Conservation (phyloP, 2,113 vertebrate species). For the Callipepla californica region DNA sequence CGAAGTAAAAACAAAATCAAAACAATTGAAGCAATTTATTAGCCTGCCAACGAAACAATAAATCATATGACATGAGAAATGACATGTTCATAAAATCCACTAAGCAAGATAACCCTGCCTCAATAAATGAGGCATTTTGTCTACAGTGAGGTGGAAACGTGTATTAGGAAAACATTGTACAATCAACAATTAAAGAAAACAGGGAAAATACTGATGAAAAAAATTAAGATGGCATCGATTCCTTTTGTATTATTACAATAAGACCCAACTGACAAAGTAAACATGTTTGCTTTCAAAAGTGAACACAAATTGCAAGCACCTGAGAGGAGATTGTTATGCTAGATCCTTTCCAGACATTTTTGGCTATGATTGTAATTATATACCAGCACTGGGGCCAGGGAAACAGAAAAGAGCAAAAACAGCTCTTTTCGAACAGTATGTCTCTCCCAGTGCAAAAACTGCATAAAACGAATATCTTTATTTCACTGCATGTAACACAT, state of each 20-base stretch:
- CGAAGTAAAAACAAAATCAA: background rate
- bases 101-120: background rate
- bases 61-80: slow-evolving; percentile 1
- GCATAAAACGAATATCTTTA: background rate
- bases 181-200: background rate
- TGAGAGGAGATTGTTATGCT: background rate
- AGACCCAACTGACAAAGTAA: background rate
- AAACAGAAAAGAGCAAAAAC: background rate
- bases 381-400: background rate
- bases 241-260: background rate
- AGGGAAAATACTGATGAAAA: background rate
- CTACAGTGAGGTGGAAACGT: background rate
- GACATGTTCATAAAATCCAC: background rate
- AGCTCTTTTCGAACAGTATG: background rate
- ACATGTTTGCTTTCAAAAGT: background rate
- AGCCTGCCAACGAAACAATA: background rate
- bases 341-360: slow-evolving; percentile 11
- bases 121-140: background rate
- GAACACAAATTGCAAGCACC: background rate
- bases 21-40: background rate
- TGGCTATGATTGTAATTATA: background rate
- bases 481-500: background rate
- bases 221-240: background rate
- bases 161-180: background rate
- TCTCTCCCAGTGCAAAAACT: background rate